phyloP scores from a whole-genome alignment of 2,113 vertebrate species.

The Nymphicus hollandicus region DNA sequence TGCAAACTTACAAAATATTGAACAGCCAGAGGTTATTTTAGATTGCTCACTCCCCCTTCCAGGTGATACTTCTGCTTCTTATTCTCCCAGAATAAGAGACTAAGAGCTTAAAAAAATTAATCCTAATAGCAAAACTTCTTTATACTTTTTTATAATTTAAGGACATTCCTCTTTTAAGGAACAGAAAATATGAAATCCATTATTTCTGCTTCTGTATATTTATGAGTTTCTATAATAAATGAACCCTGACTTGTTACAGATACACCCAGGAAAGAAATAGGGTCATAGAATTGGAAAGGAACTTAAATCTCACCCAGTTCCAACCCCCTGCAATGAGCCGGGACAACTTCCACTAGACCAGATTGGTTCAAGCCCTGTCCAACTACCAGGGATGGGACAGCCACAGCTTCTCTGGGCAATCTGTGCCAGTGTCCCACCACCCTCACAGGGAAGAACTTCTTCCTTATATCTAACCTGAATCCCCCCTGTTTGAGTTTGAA shows the following conservation, averaged over 20 bases:
- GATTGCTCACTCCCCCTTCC: neutral
- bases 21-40: neutral
- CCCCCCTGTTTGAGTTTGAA: neutral
- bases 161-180: neutral
- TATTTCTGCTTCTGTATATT: neutral
- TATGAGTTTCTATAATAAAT: neutral
- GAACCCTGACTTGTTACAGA: neutral
- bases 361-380: neutral
- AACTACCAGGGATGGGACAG: neutral
- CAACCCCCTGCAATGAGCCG: neutral
- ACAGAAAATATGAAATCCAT: neutral
- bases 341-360: neutral
- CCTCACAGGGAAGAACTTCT: neutral
- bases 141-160: neutral
- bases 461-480: neutral
- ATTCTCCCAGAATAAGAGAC: neutral
- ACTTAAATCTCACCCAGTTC: neutral
- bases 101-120: neutral
- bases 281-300: neutral
- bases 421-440: neutral
- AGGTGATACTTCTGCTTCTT: neutral
- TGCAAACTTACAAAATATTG: neutral
- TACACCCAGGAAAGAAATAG: neutral
- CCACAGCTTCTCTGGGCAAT: neutral
- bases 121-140: neutral